Evolutionary conservation across 2,888 invertebrate species (phyloP).

Genomic region (Tetranychus piercei): DNA sequence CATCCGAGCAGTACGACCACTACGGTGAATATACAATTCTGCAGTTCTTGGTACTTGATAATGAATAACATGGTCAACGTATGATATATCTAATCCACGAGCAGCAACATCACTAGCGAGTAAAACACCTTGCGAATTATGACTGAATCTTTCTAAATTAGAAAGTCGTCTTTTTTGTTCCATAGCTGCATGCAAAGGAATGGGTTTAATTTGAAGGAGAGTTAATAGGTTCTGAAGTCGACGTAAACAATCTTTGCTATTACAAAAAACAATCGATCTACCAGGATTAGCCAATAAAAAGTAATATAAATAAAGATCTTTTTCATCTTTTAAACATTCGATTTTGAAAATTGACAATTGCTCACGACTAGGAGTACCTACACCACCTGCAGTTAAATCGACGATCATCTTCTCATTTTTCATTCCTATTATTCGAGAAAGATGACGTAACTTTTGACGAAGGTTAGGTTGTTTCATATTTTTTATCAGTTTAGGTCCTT

Average conservation of each 20-base stretch:
- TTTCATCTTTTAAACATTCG: conserved; percentile 51
- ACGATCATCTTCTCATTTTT: conserved; percentile 54
- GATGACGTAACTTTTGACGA: conserved; percentile 12
- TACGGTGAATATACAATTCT: conserved; percentile 87
- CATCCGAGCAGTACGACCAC: conserved; percentile 86
- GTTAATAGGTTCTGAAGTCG: conserved; percentile 43
- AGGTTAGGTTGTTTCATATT: conserved; percentile 31
- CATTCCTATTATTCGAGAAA: conserved; percentile 45
- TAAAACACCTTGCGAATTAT: conserved; percentile 51
- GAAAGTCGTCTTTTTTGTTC: conserved; percentile 78
- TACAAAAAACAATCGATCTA: conserved; percentile 66
- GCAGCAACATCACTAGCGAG: conserved; percentile 92
- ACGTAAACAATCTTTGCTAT: conserved; percentile 68
- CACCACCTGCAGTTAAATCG: conserved; percentile 58
- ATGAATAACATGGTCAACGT: conserved; percentile 83
- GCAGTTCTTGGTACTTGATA: conserved; percentile 87
- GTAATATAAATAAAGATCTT: conserved; percentile 82
- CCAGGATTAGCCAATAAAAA: conserved; percentile 73
- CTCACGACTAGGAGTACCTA: conserved; percentile 13
- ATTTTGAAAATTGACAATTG: conserved; percentile 62
- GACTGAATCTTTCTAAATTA: conserved; percentile 66
- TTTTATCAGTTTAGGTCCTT: conserved; percentile 41
- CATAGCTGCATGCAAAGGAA: conserved; percentile 58
- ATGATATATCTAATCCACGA: conserved; percentile 81
- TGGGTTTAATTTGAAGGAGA: conserved; percentile 49